phyloP scores from a whole-genome alignment of 1,140 invertebrate species.

The Proales similis region DNA sequence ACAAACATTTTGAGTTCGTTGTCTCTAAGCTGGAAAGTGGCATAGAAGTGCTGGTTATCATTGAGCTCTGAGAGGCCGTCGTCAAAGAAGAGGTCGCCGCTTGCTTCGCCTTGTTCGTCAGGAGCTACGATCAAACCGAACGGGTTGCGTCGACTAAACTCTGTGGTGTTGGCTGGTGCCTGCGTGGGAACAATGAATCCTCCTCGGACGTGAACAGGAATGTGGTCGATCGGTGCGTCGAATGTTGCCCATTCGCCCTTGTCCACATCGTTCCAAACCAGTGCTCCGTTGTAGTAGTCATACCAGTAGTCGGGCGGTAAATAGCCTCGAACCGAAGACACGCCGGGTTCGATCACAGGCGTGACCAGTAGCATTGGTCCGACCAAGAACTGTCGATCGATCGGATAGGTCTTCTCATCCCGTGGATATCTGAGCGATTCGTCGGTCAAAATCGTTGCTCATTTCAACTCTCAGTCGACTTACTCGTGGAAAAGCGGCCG shows the following conservation, averaged over 20 bases:
- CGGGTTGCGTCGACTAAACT: slow-evolving; percentile 35
- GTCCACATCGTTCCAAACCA: background rate
- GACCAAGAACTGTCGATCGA: slow-evolving; percentile 71
- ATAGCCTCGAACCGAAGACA: slow-evolving; percentile 1
- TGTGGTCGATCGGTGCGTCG: slow-evolving; percentile 42
- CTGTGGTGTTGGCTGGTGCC: slow-evolving; percentile 40
- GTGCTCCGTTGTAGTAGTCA: slow-evolving; percentile 17
- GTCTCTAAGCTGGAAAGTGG: slow-evolving; percentile 8
- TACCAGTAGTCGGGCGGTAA: slow-evolving; percentile 24
- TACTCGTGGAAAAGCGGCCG: slow-evolving; percentile 63
- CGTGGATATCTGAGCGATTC: slow-evolving; percentile 42
- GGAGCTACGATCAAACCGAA: slow-evolving; percentile 38
- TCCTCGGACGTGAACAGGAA: slow-evolving; percentile 50
- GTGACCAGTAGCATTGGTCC: slow-evolving; percentile 65
- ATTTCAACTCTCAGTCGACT: background rate
- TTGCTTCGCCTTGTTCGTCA: slow-evolving; percentile 27
- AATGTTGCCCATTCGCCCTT: slow-evolving; percentile 17
- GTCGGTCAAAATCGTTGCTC: slow-evolving; percentile 6
- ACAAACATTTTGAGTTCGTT: slow-evolving; percentile 36
- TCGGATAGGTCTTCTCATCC: slow-evolving; percentile 60
- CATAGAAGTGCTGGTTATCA: slow-evolving; percentile 19
- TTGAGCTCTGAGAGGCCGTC: slow-evolving; percentile 38
- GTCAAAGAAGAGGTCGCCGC: slow-evolving; percentile 39
- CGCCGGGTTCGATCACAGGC: slow-evolving; percentile 63
- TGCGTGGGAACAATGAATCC: slow-evolving; percentile 52